Evolutionary conservation across 2,113 vertebrate species (phyloP), one percentile per base, ranked within the genome.

Genomic region (Clarias gariepinus): DNA sequence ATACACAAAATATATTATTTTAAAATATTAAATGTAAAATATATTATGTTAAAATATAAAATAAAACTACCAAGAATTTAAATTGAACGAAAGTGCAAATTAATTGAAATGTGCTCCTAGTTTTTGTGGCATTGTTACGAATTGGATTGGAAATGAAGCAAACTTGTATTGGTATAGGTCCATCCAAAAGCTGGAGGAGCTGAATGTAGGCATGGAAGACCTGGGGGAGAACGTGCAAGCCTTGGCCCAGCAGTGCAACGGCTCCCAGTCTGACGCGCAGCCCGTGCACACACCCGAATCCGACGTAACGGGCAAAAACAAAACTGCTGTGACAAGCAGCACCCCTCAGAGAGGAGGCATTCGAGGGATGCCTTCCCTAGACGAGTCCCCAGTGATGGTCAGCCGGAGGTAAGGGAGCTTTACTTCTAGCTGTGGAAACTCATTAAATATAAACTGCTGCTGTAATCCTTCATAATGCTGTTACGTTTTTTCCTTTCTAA

Each of bases 181-280:
- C 81, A 99, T 99, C 91, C 97, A 97, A 92, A 99, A 98, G 90
- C 91, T 99, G 84, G 98, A 98, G 90, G 97, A 99, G 90, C 95
- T 99, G 93, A 99, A 99, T 83, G 95, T 98, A 86, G 96, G 97
- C 63, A 97, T 99, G 88, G 98, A 99, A 84, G 96, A 91, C 89
- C 93, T 94, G 85, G 96, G 96, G 87, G 97, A 95, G 25, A 97
- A 98, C n/a, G 94, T 95, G 3, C 93, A 95, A 3, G 87, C 92
- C 0, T 92, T 96, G 78, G 96, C 82, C 74, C 96, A 96, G 87
- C 96, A 96, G 30, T 97, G 96, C 88, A 97, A 96, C 0, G 96
- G 97, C 69, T 95, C 93, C 91, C 88, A 89, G 89, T 92, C 80
- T 86, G 91, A 89, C 88, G 89, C 78, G 0, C 89, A 93, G 41